Conservation (phyloP, 2,888 invertebrate species). For the Euzophera pinguis region DNA sequence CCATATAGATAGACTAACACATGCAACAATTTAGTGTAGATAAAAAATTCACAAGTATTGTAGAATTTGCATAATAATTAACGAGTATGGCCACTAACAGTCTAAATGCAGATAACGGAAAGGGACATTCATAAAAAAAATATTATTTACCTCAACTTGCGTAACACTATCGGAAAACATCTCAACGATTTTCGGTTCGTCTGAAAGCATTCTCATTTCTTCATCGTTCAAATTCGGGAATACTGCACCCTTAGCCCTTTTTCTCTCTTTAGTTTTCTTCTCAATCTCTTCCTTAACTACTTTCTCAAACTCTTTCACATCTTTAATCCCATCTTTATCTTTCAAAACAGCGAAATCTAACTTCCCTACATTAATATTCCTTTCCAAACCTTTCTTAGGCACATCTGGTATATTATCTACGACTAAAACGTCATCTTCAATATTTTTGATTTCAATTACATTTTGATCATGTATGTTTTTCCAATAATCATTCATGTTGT, state of each 20-base stretch:
- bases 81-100: no score
- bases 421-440: slow-evolving; percentile 20
- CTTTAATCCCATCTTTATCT: neutral
- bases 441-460: slow-evolving; percentile 33
- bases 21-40: no score
- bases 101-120: no score
- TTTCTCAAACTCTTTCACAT: slow-evolving; percentile 31
- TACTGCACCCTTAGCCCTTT: slow-evolving; percentile 21
- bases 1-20: no score
- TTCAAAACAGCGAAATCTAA: slow-evolving; percentile 1
- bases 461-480: slow-evolving; percentile 28
- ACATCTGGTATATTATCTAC: slow-evolving; percentile 11
- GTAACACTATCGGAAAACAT: slow-evolving; percentile 43
- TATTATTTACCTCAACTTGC: slow-evolving; percentile 62
- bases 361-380: neutral
- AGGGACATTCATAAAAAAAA: no score
- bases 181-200: slow-evolving; percentile 48
- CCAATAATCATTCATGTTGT: slow-evolving; percentile 35
- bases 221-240: slow-evolving; percentile 44
- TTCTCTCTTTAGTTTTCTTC: slow-evolving; percentile 12
- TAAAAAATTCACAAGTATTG: no score
- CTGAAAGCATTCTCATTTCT: slow-evolving; percentile 57
- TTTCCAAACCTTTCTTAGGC: neutral
- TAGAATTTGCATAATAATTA: no score
- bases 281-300: slow-evolving; percentile 26